Evolutionary conservation across 2,113 vertebrate genomes (phyloP), one percentile per base, ranked within the genome.

Genomic region (Brachyhypopomus occidentalis): DNA sequence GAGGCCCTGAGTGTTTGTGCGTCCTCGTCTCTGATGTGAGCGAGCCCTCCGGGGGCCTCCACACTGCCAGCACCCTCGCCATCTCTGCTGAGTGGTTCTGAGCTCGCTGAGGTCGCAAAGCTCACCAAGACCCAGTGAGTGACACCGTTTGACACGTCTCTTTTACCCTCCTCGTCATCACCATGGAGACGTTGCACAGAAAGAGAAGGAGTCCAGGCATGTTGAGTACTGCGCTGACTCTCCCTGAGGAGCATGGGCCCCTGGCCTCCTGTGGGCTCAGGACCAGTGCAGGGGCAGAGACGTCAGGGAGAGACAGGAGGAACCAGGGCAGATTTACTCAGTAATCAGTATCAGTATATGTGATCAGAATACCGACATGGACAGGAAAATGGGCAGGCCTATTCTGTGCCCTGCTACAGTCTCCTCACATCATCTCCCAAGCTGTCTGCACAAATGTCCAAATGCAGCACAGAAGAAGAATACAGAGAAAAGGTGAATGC

Each of bases 281-380:
- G 36, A 25, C 83, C 77, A 88, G 88, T 87, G 85, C 78, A 63
- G 72, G 86, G 84, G 87, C 86, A 87, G 88, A 88, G 85, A 89
- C 89, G 91, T 92, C 87, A 90, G 60, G 25, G 76, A 86, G 66
- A 90, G 87, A 89, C 89, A 90, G 60, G 78, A 83, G 79, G 79
- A 52, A 36, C 78, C 36, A 34, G 85, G 45, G 34, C 75, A 84
- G 58, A 86, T 77, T 87, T 89, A 87, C 75, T 76, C 66, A n/a
- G n/a, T n/a, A n/a, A 69, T 1, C 30, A 22, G 70, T 56, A 76
- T 30, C 56, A 16, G 17, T 72, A n/a, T 25, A 38, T 73, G 60
- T 36, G 6, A 63, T 66, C 60, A 64, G 48, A 63, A 74, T 56
- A 20, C 41, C 12, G 45, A 56, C 22, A 4, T 17, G 22, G 17